Evolutionary conservation across 2,113 vertebrate genomes (phyloP).

Genomic region (Toxotes jaculatrix): DNA sequence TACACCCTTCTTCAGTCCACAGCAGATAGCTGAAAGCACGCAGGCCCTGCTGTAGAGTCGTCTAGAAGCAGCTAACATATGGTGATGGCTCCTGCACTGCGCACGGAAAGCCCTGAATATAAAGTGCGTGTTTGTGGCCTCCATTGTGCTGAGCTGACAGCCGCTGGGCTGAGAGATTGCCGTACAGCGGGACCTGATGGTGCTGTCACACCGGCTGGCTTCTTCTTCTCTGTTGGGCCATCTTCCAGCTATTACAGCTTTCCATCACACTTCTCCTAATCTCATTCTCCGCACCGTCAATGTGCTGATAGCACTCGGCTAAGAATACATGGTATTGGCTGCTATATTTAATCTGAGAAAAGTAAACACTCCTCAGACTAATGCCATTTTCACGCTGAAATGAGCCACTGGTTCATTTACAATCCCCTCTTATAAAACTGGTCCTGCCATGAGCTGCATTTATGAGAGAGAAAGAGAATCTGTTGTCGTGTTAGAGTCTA

Average conservation of each 20-base stretch:
- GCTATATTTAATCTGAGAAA: conserved; percentile 61
- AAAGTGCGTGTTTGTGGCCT: conserved; percentile 57
- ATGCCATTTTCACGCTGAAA: conserved; percentile 52
- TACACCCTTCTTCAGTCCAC: conserved; percentile 10
- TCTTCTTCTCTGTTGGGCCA: conserved; percentile 50
- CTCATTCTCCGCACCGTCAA: conserved; percentile 56
- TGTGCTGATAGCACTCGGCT: conserved; percentile 37
- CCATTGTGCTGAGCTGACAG: conserved; percentile 72
- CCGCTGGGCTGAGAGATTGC: conserved; percentile 69
- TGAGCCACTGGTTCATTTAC: conserved; percentile 44
- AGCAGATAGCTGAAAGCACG: conserved; percentile 18
- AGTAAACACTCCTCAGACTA: conserved; percentile 52
- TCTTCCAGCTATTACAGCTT: conserved; percentile 60
- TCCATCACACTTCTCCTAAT: conserved; percentile 67
- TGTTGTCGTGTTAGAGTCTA: background rate
- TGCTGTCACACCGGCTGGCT: conserved; percentile 55
- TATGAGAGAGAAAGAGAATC: conserved; percentile 4
- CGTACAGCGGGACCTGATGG: conserved; percentile 54
- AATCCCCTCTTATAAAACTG: conserved; percentile 19
- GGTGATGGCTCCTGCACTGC: conserved; percentile 29
- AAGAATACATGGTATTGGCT: conserved; percentile 21
- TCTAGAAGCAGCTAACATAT: conserved; percentile 33
- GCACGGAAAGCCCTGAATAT: conserved; percentile 70
- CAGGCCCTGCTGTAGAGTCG: conserved; percentile 11
- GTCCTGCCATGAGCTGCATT: conserved; percentile 17